phyloP scores from a whole-genome alignment of 2,888 invertebrate species.

The Philhelius pedissequus region DNA sequence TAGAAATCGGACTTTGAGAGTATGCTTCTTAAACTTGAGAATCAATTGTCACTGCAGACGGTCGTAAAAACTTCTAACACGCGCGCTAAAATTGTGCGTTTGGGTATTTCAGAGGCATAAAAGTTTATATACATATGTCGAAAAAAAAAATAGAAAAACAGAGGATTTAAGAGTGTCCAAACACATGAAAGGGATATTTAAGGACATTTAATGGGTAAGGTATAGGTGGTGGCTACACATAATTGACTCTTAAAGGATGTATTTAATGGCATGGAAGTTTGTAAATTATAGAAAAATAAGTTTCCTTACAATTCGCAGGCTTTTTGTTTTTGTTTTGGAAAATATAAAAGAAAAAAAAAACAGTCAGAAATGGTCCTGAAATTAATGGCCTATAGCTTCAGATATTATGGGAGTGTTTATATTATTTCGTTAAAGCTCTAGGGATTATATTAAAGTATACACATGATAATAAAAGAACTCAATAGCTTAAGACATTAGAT shows the following conservation, averaged over 20 bases:
- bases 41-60: slow-evolving; percentile 66
- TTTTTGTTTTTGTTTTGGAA: neutral
- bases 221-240: slow-evolving; percentile 69
- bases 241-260: slow-evolving; percentile 69
- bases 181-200: slow-evolving; percentile 57
- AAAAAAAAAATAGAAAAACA: neutral
- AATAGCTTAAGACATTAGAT: neutral
- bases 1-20: slow-evolving; percentile 16
- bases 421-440: slow-evolving; percentile 55
- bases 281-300: slow-evolving; percentile 25
- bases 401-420: slow-evolving; percentile 67
- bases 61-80: slow-evolving; percentile 64
- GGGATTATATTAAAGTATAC: neutral
- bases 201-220: slow-evolving; percentile 66
- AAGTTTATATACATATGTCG: too few relatives aligned
- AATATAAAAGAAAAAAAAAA: slow-evolving; percentile 13
- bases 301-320: slow-evolving; percentile 24
- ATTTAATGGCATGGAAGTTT: slow-evolving; percentile 67
- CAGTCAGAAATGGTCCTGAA: slow-evolving; percentile 37
- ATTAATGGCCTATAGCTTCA: slow-evolving; percentile 66
- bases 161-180: slow-evolving; percentile 25
- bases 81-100: slow-evolving; percentile 38
- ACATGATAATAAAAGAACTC: neutral
- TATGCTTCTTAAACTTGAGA: slow-evolving; percentile 61
- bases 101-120: neutral